Conservation (phyloP, 2,113 vertebrate species). For the Lycocorax pyrrhopterus region DNA sequence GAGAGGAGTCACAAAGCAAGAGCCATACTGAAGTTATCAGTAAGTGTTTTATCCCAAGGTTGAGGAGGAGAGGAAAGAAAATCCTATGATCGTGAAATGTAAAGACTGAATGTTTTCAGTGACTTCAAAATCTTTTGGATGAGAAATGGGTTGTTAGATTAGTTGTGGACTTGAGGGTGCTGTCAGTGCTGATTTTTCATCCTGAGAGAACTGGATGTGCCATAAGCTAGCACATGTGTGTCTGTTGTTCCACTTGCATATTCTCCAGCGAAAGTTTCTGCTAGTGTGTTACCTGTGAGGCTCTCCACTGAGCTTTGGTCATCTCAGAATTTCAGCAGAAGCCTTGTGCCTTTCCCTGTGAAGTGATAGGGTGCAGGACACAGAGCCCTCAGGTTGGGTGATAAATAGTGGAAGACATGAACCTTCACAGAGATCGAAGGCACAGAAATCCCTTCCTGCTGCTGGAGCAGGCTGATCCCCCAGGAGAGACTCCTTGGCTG, state of each 20-base stretch:
- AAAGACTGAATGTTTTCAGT: background rate
- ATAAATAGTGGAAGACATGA: background rate
- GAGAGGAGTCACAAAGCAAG: background rate
- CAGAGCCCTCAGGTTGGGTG: background rate
- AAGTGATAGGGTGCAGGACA: background rate
- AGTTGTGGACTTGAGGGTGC: background rate
- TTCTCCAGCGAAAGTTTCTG: background rate
- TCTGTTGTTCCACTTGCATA: background rate
- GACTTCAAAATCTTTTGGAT: background rate
- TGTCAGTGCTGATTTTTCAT: background rate
- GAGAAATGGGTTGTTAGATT: background rate
- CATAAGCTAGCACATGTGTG: accelerated
- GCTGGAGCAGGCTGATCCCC: background rate
- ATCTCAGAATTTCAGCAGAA: background rate
- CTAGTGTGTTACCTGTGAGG: background rate
- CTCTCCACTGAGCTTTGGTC: background rate
- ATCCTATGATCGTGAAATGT: background rate
- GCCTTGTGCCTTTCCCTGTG: background rate
- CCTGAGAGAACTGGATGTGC: background rate
- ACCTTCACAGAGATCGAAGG: accelerated
- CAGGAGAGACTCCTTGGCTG: background rate
- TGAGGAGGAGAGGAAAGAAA: background rate
- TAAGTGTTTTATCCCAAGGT: background rate
- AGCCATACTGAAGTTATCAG: background rate
- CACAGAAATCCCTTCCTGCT: background rate